Evolutionary conservation across 2,888 invertebrate species (phyloP).

Genomic region (Xestobium rufovillosum): DNA sequence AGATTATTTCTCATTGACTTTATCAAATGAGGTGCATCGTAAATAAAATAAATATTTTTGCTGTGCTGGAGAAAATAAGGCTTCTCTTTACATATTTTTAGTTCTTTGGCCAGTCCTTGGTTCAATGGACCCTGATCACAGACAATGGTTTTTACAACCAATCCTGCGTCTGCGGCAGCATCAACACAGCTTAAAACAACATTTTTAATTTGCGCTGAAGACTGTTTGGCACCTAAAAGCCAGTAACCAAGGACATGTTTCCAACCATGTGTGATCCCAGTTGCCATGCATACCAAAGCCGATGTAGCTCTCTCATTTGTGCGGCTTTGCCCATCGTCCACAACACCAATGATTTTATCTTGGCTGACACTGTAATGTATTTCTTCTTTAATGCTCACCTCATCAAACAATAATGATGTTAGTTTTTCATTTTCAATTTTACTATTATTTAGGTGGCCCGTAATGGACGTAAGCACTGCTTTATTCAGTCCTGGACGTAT

Average conservation of each 20-base stretch:
- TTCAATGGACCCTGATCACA: conserved; percentile 13
- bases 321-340: conserved; percentile 11
- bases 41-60: no score
- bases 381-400: no score
- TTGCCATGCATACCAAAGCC: conserved; percentile 14
- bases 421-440: conserved; percentile 7
- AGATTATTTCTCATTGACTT: no score
- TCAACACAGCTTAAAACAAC: conserved; percentile 9
- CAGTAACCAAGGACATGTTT: conserved; percentile 14
- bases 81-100: no score
- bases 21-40: no score
- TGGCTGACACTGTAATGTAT: conserved; percentile 11
- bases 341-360: conserved; percentile 13
- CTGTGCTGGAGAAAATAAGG: no score
- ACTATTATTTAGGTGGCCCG: conserved; percentile 4
- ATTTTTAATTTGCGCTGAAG: conserved; percentile 9
- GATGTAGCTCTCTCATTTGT: conserved; percentile 13
- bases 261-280: conserved; percentile 12
- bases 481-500: conserved; percentile 9
- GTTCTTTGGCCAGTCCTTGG: conserved; percentile 9
- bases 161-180: conserved; percentile 9
- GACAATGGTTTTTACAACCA: conserved; percentile 12
- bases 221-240: conserved; percentile 10
- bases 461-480: conserved; percentile 11
- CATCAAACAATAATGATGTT: conserved; percentile 13